phyloP scores from a whole-genome alignment of 2,797 vertebrate genomes.

The Myotis myotis region DNA sequence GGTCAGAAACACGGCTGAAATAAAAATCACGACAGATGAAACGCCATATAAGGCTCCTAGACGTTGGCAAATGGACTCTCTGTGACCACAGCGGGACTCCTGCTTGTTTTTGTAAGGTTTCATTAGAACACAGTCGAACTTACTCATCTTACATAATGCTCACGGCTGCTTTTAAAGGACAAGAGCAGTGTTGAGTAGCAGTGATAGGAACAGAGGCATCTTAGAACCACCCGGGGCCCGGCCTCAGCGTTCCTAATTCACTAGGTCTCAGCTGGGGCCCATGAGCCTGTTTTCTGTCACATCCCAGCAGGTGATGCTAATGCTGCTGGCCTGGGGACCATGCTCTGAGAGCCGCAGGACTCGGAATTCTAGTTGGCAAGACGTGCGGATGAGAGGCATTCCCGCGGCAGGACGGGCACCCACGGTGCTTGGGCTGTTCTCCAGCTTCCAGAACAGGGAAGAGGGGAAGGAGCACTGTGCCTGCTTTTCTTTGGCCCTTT shows the following conservation, averaged over 20 bases:
- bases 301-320: neutral
- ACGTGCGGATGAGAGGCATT: neutral
- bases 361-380: neutral
- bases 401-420: neutral
- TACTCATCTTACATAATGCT: neutral
- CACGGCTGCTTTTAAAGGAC: neutral
- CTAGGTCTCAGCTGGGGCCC: neutral
- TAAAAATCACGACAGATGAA: neutral
- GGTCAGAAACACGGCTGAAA: neutral
- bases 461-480: neutral
- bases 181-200: neutral
- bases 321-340: neutral
- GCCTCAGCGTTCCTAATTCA: neutral
- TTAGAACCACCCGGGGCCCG: neutral
- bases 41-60: neutral
- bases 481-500: neutral
- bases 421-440: neutral
- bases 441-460: neutral
- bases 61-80: neutral
- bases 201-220: neutral
- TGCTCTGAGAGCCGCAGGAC: neutral
- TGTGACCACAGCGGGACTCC: neutral
- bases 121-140: neutral
- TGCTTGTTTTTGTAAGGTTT: slow-evolving; percentile 16
- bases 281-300: neutral